Conservation (phyloP, 2,888 invertebrate species). For the Athalia circularis region DNA sequence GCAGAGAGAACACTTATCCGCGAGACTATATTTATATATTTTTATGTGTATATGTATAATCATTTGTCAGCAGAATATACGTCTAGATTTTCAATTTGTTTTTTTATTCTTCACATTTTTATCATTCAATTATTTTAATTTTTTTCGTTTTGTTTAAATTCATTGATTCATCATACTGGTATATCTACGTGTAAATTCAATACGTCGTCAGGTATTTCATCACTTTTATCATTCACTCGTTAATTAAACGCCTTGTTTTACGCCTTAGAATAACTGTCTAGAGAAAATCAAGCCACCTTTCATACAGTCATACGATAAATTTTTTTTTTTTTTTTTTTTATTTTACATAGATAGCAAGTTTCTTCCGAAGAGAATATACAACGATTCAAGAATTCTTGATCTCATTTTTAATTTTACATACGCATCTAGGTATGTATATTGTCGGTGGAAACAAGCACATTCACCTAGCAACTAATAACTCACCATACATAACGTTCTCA, state of each 20-base stretch:
- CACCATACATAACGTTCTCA: conserved; percentile 50
- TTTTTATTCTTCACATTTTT: conserved; percentile 44
- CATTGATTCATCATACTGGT: no score
- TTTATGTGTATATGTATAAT: conserved; percentile 4
- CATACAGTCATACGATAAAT: conserved; percentile 34
- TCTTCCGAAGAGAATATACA: conserved; percentile 24
- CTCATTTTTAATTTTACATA: conserved; percentile 1
- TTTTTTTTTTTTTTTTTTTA: background rate
- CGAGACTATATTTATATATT: conserved; percentile 36
- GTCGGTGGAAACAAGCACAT: conserved; percentile 23
- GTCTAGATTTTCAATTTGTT: conserved; percentile 28
- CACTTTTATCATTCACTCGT: background rate
- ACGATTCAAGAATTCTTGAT: conserved; percentile 17
- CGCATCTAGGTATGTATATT: conserved; percentile 1
- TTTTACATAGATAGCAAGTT: conserved; percentile 35
- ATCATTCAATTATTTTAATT: no score
- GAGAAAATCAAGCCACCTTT: background rate
- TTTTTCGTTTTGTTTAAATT: no score
- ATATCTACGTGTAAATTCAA: conserved; percentile 46
- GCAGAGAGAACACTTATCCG: conserved; percentile 48
- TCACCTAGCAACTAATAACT: conserved; percentile 33
- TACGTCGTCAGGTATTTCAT: conserved; percentile 50
- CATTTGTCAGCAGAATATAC: conserved; percentile 29
- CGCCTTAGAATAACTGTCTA: no score
- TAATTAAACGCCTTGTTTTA: no score